Conservation (phyloP, 2,888 invertebrate genomes). For the Caenorhabditis sulstoni region DNA sequence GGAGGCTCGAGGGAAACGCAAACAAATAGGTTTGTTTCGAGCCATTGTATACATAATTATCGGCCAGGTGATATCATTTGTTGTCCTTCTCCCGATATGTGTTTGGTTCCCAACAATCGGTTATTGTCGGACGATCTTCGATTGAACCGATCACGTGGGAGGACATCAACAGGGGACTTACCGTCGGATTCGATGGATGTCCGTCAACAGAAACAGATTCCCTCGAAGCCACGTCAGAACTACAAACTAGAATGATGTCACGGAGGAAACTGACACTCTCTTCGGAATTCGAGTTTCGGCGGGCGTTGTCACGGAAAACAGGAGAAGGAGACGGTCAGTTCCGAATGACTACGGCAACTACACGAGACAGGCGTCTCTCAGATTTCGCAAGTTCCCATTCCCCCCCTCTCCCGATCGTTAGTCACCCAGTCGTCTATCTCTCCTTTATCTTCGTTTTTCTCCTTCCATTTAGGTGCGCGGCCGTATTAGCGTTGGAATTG, state of each 20-base stretch:
- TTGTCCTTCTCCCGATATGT: not conserved
- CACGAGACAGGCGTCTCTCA: constrained; percentile 21
- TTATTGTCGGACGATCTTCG: constrained; percentile 23
- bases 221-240: no score
- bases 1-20: constrained; percentile 9
- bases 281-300: constrained; percentile 27
- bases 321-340: no score
- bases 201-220: no score
- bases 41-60: constrained; percentile 45
- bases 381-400: constrained; percentile 11
- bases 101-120: constrained; percentile 26
- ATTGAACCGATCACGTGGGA: constrained; percentile 37
- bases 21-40: constrained; percentile 36
- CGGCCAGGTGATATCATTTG: constrained; percentile 46
- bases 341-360: constrained; percentile 34
- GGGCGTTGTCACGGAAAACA: constrained; percentile 22
- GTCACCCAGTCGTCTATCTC: constrained; percentile 37
- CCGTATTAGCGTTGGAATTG: constrained; percentile 25
- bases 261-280: constrained; percentile 14
- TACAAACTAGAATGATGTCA: constrained; percentile 23
- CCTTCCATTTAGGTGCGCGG: constrained; percentile 18
- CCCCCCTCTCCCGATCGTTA: constrained; percentile 5
- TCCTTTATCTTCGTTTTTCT: constrained; percentile 7
- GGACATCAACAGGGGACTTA: constrained; percentile 32
- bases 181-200: constrained; percentile 25